Conservation (phyloP, 1,140 invertebrate species). For the Bilobella aurantiaca region DNA sequence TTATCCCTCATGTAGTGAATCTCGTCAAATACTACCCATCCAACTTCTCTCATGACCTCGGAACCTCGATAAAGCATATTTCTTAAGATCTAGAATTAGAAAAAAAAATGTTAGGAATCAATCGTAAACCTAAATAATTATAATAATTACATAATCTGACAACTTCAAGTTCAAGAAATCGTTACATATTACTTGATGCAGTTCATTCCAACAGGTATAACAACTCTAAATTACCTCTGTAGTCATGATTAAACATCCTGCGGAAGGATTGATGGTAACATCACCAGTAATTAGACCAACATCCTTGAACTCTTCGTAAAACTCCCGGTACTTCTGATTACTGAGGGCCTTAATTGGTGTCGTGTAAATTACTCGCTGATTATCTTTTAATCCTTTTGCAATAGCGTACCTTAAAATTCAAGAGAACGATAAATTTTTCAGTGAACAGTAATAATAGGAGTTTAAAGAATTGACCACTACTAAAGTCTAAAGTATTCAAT, state of each 20-base stretch:
- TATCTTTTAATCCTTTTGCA: constrained; percentile 56
- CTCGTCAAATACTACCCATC: constrained; percentile 99
- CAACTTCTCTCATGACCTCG: constrained; percentile 95
- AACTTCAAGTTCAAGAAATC: no score
- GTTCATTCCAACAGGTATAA: no score
- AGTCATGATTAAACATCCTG: constrained; percentile 98
- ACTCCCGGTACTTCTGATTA: constrained; percentile 99
- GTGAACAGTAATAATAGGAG: no score
- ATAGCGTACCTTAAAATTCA: constrained; percentile 51
- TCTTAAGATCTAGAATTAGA: constrained; percentile 65
- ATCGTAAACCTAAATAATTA: no score
- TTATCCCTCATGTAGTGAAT: constrained; percentile 99
- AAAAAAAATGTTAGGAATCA: no score
- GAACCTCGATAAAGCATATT: constrained; percentile 98
- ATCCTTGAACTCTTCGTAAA: constrained; percentile 94
- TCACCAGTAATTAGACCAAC: constrained; percentile 97
- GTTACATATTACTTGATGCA: no score
- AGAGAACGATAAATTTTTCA: background rate
- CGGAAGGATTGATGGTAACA: constrained; percentile 96
- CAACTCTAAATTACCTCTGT: constrained; percentile 75
- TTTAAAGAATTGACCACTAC: no score
- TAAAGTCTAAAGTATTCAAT: background rate
- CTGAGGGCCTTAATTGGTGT: constrained; percentile 99
- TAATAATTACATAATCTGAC: no score
- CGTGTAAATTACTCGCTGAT: constrained; percentile 94